These are phyloP conservation scores for Cataglyphis cursor DNA, from an alignment of 2,888 invertebrate species.

Conservation along the genomic window DNA sequence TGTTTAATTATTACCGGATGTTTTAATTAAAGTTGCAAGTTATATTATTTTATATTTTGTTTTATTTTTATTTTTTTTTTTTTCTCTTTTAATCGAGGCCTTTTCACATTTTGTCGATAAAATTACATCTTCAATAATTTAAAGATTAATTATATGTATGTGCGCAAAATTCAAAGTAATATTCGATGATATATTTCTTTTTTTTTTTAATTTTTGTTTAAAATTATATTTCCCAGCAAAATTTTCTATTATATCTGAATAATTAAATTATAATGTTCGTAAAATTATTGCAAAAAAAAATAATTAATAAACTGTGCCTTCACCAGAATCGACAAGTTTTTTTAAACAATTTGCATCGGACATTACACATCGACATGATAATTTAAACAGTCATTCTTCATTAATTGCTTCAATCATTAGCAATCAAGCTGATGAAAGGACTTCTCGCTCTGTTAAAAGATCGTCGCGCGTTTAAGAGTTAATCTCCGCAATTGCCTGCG, in stretches of 20 bases:
- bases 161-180: not conserved
- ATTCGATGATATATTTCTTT: not conserved
- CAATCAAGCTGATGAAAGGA: not conserved
- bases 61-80: not conserved
- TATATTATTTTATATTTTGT: not conserved
- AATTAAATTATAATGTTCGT: not conserved
- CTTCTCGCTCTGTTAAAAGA: not conserved
- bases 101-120: not conserved
- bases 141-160: constrained; percentile 1
- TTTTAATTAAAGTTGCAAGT: not conserved
- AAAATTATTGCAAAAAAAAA: not conserved
- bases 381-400: not conserved
- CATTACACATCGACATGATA: not conserved
- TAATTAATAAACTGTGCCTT: not conserved
- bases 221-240: not conserved
- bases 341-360: not conserved
- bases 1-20: not conserved
- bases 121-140: not conserved
- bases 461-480: not conserved
- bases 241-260: not conserved
- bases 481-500: constrained; percentile 1
- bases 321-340: not conserved
- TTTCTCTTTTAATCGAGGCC: not conserved
- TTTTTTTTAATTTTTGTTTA: not conserved
- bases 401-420: not conserved